Conservation (phyloP, 2,797 vertebrate species). For the Parauchenoglanis ngamensis region DNA sequence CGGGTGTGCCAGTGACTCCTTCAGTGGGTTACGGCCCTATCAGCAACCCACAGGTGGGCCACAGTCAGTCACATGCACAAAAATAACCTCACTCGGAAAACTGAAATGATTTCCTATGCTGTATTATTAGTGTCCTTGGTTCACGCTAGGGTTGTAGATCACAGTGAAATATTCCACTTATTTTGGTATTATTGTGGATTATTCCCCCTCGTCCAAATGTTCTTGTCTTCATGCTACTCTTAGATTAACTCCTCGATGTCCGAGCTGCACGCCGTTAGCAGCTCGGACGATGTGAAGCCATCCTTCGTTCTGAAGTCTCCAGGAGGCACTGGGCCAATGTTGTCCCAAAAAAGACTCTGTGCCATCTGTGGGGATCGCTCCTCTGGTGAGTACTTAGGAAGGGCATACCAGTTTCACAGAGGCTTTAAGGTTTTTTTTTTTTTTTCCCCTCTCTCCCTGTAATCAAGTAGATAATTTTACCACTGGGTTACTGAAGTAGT, state of each 20-base stretch:
- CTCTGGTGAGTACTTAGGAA: constrained; percentile 80
- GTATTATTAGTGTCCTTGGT: background rate
- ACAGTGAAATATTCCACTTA: background rate
- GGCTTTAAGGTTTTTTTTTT: background rate
- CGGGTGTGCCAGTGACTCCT: constrained; percentile 78
- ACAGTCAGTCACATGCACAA: background rate
- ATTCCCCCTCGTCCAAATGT: background rate
- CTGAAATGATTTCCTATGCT: background rate
- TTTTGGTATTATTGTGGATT: too few relatives aligned
- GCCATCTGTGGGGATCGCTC: constrained; percentile 98
- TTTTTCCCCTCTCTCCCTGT: background rate
- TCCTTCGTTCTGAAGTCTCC: constrained; percentile 89
- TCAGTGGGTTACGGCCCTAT: constrained; percentile 86
- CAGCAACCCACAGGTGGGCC: constrained; percentile 84
- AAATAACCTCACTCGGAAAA: background rate
- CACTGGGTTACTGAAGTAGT: background rate
- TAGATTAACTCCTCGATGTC: constrained; percentile 90
- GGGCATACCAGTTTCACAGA: background rate
- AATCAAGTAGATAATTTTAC: background rate
- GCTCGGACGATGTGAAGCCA: constrained; percentile 96
- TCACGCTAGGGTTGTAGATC: background rate
- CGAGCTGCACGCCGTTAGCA: constrained; percentile 91
- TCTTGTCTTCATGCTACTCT: background rate
- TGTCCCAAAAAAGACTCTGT: constrained; percentile 92
- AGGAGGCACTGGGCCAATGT: constrained; percentile 75